Conservation (phyloP, 2,797 vertebrate species). For the Rhadinocentrus ornatus region DNA sequence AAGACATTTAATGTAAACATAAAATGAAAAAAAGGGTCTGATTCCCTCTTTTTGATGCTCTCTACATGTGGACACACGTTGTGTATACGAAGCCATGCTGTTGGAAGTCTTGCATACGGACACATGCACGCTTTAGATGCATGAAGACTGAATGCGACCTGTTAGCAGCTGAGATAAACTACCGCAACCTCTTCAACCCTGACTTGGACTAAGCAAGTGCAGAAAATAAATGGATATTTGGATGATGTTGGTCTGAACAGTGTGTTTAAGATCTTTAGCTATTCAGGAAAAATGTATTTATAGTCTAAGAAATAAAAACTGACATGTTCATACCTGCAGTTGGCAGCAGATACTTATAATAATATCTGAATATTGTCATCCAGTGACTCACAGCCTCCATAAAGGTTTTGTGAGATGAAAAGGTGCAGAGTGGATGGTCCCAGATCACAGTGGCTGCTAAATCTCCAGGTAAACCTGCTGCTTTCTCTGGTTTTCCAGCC, state of each 20-base stretch:
- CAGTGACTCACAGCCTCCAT: background rate
- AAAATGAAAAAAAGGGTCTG: too few species aligned
- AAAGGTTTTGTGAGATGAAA: constrained; percentile 25
- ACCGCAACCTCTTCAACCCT: too few species aligned
- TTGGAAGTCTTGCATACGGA: too few species aligned
- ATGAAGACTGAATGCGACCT: too few species aligned
- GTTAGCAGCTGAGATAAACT: too few species aligned
- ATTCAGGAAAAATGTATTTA: background rate
- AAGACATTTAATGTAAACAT: too few species aligned
- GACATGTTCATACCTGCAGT: background rate
- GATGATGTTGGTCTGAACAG: background rate
- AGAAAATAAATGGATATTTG: too few species aligned
- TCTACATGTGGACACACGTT: too few species aligned
- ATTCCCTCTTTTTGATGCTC: too few species aligned
- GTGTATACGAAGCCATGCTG: too few species aligned
- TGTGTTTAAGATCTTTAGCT: background rate
- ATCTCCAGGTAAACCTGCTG: constrained; percentile 22
- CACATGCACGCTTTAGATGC: too few species aligned
- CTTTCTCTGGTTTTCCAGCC: constrained; percentile 21
- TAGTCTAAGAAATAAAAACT: background rate
- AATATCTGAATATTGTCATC: background rate
- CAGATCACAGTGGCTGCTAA: constrained; percentile 24
- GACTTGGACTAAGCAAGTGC: too few species aligned
- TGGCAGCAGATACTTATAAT: constrained; percentile 9
- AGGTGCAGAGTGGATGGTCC: constrained; percentile 18